Percentiles rank a stretch among this genome's conserved stretches.
Conservation (phyloP, 2,888 invertebrate species). For the Dromius quadrimaculatus region DNA sequence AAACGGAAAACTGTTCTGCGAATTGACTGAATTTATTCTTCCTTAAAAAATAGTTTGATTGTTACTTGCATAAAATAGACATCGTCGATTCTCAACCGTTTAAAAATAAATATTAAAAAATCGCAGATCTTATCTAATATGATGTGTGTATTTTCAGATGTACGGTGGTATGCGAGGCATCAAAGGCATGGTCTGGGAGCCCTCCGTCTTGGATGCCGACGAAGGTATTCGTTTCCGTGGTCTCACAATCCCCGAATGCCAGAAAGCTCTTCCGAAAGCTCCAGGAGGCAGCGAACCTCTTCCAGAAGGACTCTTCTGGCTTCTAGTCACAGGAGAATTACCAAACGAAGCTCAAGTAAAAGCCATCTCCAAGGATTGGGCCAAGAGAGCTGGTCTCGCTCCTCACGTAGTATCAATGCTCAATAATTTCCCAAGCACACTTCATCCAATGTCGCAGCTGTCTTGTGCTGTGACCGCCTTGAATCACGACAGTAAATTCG, state of each 20-base stretch:
- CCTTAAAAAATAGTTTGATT: too few species aligned
- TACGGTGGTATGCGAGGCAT: slow-evolving; percentile 98
- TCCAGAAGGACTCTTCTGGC: slow-evolving; percentile 96
- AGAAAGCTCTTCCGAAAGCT: slow-evolving; percentile 87
- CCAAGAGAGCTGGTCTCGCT: slow-evolving; percentile 88
- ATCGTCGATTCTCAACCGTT: not conserved
- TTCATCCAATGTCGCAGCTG: slow-evolving; percentile 97
- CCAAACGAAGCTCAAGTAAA: slow-evolving; percentile 84
- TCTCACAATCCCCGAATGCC: slow-evolving; percentile 92
- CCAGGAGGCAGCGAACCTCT: slow-evolving; percentile 85
- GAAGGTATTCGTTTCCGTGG: slow-evolving; percentile 97
- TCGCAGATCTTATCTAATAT: not conserved
- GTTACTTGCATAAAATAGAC: too few species aligned
- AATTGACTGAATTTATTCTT: too few species aligned
- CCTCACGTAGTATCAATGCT: slow-evolving; percentile 93
- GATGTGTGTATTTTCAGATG: slow-evolving; percentile 69
- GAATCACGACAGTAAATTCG: slow-evolving; percentile 93
- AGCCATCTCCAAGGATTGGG: slow-evolving; percentile 86
- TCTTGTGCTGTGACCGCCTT: slow-evolving; percentile 91
- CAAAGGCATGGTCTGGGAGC: slow-evolving; percentile 94
- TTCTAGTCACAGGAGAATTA: slow-evolving; percentile 89
- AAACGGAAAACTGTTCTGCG: too few species aligned
- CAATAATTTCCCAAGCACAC: slow-evolving; percentile 88
- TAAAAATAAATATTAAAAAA: not conserved
- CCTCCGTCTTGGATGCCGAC: slow-evolving; percentile 93